Evolutionary conservation across 2,888 invertebrate genomes (phyloP), one percentile per base, ranked within the genome.

Genomic region (Tenthredo notha): DNA sequence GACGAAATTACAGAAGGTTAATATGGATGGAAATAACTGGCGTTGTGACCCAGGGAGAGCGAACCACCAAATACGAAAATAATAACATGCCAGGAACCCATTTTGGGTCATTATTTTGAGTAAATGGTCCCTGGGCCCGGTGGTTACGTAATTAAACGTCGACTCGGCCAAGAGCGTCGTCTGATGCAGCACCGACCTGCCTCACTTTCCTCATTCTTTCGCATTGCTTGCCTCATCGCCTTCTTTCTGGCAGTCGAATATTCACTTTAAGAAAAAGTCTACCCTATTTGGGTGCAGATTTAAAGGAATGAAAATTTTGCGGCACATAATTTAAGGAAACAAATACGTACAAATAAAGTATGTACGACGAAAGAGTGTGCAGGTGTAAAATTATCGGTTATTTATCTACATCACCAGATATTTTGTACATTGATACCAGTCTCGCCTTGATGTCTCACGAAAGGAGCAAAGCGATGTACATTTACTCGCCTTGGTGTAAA

Each of bases 131-230:
- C 65, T 75, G 75, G 67, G 77, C n/a, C 65, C 78, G 43, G 84
- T 84, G 84, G 84, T 84, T 84, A 84, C 77, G 84, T 84, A 84
- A 84, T 84, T 84, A 84, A 84, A 84, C 77, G 84, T 84, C 61
- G 80, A 80, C 37, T 80, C 80, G 80, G 61, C 80, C 40, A 40
- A 61, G 80, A 80, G 61, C 58, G 80, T 61, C 80, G 78, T 65
- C 84, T 84, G 75, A 67, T 74, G 80, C 80, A 80, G 80, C 80
- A n/a, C 75, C 84, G 74, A 75, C 84, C 84, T 75, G 77, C 75
- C 77, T 67, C 84, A 61, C 61, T 65, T 67, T 47, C 25, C 67
- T 54, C 47, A 25, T 21, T 50, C 43, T 70, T 18, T 67, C 50
- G 70, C 67, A 40, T 50, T 78, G 67, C 75, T 78, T 47, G 61